Evolutionary conservation across 1,140 invertebrate genomes (phyloP).

Genomic region (Lordiphosa mommai): DNA sequence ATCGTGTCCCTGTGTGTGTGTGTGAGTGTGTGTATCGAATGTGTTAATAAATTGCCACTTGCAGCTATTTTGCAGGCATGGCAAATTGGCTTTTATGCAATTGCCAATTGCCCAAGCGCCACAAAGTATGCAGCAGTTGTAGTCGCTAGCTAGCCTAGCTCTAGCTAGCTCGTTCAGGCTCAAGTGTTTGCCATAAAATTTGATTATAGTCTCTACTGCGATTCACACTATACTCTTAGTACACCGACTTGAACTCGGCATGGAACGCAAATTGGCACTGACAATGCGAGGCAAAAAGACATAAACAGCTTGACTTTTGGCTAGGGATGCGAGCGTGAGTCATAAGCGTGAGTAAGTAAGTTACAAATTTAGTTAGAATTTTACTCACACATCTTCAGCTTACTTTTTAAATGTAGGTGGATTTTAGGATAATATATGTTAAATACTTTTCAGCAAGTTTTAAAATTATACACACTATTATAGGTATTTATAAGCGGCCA

Average conservation of each 20-base stretch:
- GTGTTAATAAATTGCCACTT: slow-evolving; percentile 61
- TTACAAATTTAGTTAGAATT: no score
- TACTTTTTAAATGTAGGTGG: no score
- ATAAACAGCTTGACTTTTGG: slow-evolving; percentile 12
- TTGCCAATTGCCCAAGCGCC: slow-evolving; percentile 43
- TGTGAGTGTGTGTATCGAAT: slow-evolving; percentile 29
- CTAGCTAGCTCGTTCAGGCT: slow-evolving; percentile 8
- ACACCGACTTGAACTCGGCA: background rate
- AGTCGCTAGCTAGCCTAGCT: background rate
- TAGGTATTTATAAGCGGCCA: no score
- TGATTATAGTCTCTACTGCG: slow-evolving; percentile 44
- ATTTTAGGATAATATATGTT: no score
- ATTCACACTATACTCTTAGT: background rate
- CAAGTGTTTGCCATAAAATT: slow-evolving; percentile 66
- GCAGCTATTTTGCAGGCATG: slow-evolving; percentile 68
- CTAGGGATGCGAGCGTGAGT: background rate
- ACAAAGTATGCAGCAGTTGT: slow-evolving; percentile 34
- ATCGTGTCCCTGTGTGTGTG: slow-evolving; percentile 29
- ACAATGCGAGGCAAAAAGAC: slow-evolving; percentile 2
- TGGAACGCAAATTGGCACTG: slow-evolving; percentile 32
- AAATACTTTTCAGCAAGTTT: no score
- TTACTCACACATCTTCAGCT: no score
- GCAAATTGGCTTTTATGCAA: slow-evolving; percentile 67
- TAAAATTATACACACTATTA: no score
- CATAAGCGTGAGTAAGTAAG: no score